Percentiles rank a stretch among this genome's conserved stretches.
Conservation (phyloP, 1,140 invertebrate genomes). For the Euglossa dilemma region DNA sequence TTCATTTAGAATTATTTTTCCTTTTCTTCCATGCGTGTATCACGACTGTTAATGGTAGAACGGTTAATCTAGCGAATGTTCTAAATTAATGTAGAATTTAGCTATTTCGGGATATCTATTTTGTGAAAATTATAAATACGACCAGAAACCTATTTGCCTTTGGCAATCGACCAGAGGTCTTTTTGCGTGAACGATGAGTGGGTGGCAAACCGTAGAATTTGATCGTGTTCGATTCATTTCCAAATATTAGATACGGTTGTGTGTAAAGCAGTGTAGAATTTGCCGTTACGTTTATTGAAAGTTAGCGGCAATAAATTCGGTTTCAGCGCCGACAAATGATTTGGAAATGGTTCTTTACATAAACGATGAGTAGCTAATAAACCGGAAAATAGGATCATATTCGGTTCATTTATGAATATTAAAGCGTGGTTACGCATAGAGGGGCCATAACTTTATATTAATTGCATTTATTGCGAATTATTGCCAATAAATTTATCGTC, state of each 20-base stretch:
- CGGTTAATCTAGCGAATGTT: too few species aligned
- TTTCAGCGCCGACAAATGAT: constrained; percentile 9
- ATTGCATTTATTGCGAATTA: constrained; percentile 15
- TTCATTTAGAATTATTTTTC: too few species aligned
- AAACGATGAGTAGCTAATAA: constrained; percentile 22
- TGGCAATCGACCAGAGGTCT: too few species aligned
- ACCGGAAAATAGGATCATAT: constrained; percentile 10
- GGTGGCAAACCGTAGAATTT: background rate
- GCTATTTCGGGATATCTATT: too few species aligned
- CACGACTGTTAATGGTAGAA: too few species aligned
- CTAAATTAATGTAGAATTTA: too few species aligned
- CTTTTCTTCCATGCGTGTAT: too few species aligned
- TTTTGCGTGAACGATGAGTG: background rate
- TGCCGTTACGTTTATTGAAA: constrained; percentile 22
- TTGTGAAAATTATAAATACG: background rate
- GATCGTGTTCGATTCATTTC: constrained; percentile 4
- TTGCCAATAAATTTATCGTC: constrained; percentile 6
- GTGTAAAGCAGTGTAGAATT: background rate
- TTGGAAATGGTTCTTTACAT: constrained; percentile 27
- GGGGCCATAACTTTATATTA: constrained; percentile 13
- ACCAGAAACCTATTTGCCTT: background rate
- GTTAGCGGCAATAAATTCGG: constrained; percentile 10
- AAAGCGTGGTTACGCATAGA: background rate
- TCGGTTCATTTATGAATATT: constrained; percentile 20
- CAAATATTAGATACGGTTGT: background rate